phyloP scores from a whole-genome alignment of 2,797 vertebrate species.

The Thunnus albacares region DNA sequence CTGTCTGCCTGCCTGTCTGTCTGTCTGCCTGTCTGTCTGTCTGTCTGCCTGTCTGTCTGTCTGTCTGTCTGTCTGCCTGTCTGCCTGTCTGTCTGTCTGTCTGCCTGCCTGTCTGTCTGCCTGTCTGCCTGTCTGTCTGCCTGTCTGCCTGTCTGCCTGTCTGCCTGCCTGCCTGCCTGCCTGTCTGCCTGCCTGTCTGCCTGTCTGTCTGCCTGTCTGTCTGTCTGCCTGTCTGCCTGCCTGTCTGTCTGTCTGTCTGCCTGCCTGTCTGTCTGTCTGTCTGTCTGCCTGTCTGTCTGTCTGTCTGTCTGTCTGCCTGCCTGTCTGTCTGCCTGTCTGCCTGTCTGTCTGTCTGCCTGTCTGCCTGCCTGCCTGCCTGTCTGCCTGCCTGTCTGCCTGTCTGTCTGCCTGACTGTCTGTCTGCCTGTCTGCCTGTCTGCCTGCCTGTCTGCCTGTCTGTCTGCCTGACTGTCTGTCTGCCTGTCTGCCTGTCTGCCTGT shows the following conservation, averaged over 20 bases:
- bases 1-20: conserved; percentile 49
- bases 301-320: conserved; percentile 50
- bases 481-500: background rate
- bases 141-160: conserved; percentile 50
- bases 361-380: background rate
- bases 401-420: background rate
- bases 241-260: background rate
- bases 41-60: background rate
- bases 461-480: conserved; percentile 67
- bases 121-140: background rate
- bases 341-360: background rate
- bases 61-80: conserved; percentile 51
- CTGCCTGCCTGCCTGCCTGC: background rate
- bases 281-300: background rate
- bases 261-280: background rate
- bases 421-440: background rate
- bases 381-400: conserved; percentile 48
- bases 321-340: background rate
- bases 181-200: background rate
- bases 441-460: background rate
- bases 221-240: conserved; percentile 52
- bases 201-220: background rate
- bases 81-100: background rate
- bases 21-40: background rate
- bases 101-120: background rate